These are phyloP conservation scores for Anthopleura xanthogrammica DNA, from an alignment of 92 coral and sea anemone species.

Conservation along the genomic window DNA sequence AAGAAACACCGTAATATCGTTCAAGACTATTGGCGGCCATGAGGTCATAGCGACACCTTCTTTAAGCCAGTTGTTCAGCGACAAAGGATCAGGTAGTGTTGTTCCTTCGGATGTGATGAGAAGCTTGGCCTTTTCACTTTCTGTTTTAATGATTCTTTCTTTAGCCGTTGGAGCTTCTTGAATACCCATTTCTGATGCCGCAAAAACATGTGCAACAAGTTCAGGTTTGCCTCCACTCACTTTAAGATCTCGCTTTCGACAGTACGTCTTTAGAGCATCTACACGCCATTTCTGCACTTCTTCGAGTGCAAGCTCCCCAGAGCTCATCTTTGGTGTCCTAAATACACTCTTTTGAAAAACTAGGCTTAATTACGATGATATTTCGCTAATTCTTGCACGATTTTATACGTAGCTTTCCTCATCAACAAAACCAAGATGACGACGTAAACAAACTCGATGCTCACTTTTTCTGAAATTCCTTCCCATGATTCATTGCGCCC, in stretches of 20 bases:
- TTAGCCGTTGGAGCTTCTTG: constrained; percentile 33
- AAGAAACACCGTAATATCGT: constrained; percentile 43
- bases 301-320: constrained; percentile 31
- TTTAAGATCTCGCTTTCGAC: constrained; percentile 52
- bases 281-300: constrained; percentile 41
- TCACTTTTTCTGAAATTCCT: constrained; percentile 15
- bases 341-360: neutral
- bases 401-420: too few relatives aligned
- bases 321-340: neutral
- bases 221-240: constrained; percentile 42
- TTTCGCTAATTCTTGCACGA: neutral
- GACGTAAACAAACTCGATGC: constrained; percentile 2
- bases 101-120: neutral
- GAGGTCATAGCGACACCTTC: constrained; percentile 36
- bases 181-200: constrained; percentile 59
- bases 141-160: constrained; percentile 17
- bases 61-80: constrained; percentile 40
- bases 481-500: constrained; percentile 35
- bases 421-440: too few relatives aligned
- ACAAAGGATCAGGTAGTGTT: constrained; percentile 44
- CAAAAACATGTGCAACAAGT: constrained; percentile 64
- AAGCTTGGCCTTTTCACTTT: too few relatives aligned
- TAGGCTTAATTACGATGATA: neutral
- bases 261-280: constrained; percentile 44
- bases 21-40: constrained; percentile 59